These are phyloP conservation scores for Cerceris rybyensis DNA, from an alignment of 2,888 invertebrate genomes.

Conservation along the genomic window DNA sequence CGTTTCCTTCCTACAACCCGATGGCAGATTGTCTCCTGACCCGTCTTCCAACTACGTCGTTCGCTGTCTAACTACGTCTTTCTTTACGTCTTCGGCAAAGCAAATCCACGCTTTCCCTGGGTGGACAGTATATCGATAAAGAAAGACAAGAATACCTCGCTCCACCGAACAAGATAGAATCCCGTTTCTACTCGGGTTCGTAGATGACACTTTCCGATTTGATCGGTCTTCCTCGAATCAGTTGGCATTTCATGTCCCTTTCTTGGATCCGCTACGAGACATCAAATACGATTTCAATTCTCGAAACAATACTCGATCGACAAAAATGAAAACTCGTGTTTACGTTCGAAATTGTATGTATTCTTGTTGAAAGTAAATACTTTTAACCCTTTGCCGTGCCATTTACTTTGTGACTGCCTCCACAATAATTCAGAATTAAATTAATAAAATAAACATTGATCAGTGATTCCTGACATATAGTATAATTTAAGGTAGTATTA, in stretches of 20 bases:
- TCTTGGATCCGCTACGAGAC: neutral
- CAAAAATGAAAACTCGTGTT: neutral
- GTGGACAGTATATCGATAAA: conserved; percentile 57
- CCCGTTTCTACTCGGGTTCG: conserved; percentile 12
- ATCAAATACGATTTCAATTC: neutral
- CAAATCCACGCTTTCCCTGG: conserved; percentile 52
- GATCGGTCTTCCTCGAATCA: neutral
- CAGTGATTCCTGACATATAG: too few relatives aligned
- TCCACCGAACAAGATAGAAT: conserved; percentile 21
- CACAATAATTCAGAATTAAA: too few relatives aligned
- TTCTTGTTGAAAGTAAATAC: too few relatives aligned
- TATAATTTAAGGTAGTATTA: too few relatives aligned
- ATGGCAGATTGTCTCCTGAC: conserved; percentile 65
- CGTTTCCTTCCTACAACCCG: conserved; percentile 55
- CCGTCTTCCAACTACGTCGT: conserved; percentile 74
- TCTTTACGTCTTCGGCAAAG: conserved; percentile 60
- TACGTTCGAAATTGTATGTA: too few relatives aligned
- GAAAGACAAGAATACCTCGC: conserved; percentile 67
- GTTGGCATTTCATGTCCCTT: neutral
- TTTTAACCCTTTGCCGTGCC: too few relatives aligned
- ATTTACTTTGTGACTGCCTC: too few relatives aligned
- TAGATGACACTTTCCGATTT: conserved; percentile 11
- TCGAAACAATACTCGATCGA: neutral
- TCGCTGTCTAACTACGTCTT: conserved; percentile 77
- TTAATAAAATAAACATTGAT: too few relatives aligned